A percentile compares a stretch with the other conserved stretches of the same genome.
Conservation (phyloP, 2,888 invertebrate species). For the Drosophila atripex region DNA sequence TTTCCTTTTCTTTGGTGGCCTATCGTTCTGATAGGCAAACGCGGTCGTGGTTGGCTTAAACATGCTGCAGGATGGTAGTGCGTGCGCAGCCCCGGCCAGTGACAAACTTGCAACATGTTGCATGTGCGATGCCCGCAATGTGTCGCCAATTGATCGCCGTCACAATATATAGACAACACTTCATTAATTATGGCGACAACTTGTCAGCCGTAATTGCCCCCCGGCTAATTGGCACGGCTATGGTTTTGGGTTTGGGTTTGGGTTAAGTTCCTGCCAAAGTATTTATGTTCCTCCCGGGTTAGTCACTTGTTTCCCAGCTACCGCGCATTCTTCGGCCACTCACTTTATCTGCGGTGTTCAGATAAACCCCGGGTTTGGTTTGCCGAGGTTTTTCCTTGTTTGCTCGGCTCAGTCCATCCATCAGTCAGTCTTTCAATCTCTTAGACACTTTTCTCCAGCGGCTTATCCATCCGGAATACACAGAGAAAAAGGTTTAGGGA, state of each 20-base stretch:
- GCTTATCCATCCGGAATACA: constrained; percentile 39
- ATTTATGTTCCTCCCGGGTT: constrained; percentile 7
- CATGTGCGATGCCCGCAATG: constrained; percentile 20
- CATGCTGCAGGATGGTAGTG: constrained; percentile 20
- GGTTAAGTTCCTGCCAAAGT: background rate
- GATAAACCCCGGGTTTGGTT: constrained; percentile 35
- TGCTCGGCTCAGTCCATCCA: constrained; percentile 44
- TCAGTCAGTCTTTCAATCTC: constrained; percentile 69
- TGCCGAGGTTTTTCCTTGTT: constrained; percentile 46
- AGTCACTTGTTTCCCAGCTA: constrained; percentile 24
- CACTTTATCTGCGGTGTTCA: constrained; percentile 26
- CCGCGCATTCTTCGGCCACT: constrained; percentile 19
- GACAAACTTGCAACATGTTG: constrained; percentile 41
- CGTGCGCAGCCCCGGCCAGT: constrained; percentile 49
- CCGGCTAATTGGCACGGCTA: constrained; percentile 28
- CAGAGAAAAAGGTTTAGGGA: background rate
- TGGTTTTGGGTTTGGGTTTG: background rate
- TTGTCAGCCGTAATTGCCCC: constrained; percentile 51
- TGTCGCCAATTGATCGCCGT: constrained; percentile 44
- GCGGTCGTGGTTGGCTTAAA: constrained; percentile 39
- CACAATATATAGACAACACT: constrained; percentile 58
- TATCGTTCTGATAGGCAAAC: constrained; percentile 66
- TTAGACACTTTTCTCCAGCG: constrained; percentile 68
- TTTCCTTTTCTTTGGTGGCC: constrained; percentile 32
- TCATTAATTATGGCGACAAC: constrained; percentile 67